These are phyloP conservation scores for Hypanus sabinus DNA, from an alignment of 2,113 vertebrate genomes.

Conservation along the genomic window DNA sequence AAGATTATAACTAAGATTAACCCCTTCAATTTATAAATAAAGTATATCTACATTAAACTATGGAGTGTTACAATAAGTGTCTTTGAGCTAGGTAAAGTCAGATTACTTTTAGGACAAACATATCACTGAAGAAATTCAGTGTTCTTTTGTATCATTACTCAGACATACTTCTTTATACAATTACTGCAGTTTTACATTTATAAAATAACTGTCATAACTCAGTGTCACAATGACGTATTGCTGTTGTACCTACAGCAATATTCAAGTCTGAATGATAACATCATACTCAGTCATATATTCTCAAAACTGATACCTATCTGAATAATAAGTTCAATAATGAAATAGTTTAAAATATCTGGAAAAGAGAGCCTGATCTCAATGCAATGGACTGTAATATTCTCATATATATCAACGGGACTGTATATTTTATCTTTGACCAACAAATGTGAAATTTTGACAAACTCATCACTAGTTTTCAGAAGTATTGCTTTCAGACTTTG, in stretches of 20 bases:
- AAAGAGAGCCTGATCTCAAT: not conserved
- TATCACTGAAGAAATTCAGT: not conserved
- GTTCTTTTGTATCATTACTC: constrained; percentile 1
- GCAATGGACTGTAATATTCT: not conserved
- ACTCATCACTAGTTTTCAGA: too few species aligned
- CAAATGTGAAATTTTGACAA: not conserved
- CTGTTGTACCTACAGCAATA: constrained; percentile 1
- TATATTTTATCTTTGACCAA: not conserved
- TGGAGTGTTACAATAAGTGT: not conserved
- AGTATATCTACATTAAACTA: not conserved
- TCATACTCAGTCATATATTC: not conserved
- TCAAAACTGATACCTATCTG: not conserved
- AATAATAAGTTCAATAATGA: not conserved
- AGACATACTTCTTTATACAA: not conserved
- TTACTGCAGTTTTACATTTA: constrained; percentile 16
- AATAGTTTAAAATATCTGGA: not conserved
- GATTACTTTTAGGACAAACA: not conserved
- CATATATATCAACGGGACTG: not conserved
- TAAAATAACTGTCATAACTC: constrained; percentile 2
- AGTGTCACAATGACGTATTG: constrained; percentile 24
- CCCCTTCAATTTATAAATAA: not conserved
- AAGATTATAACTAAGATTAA: not conserved
- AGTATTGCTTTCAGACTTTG: not conserved
- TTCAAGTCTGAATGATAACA: not conserved
- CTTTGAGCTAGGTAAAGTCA: not conserved